Percentiles rank a stretch among this genome's conserved stretches.
phyloP scores from a whole-genome alignment of 1,140 invertebrate genomes.

The Drosophila carrolli region DNA sequence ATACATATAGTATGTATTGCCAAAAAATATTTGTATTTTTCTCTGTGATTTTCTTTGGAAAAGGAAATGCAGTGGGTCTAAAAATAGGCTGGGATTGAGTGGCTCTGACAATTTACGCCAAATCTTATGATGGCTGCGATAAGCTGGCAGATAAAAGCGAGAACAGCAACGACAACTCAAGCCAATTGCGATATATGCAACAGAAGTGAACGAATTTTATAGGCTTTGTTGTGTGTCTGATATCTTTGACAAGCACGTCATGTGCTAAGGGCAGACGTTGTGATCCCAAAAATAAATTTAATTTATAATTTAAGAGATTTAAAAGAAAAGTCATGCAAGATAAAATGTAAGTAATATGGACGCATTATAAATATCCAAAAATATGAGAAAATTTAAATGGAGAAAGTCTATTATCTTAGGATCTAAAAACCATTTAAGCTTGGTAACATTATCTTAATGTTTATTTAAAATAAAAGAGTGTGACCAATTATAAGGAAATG shows the following conservation, averaged over 20 bases:
- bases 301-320: constrained; percentile 1
- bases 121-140: constrained; percentile 64
- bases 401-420: no score
- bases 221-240: constrained; percentile 13
- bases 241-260: constrained; percentile 37
- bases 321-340: neutral
- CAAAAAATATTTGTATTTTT: neutral
- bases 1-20: no score
- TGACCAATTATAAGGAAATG: no score
- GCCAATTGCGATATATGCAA: constrained; percentile 53
- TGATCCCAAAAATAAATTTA: constrained; percentile 17
- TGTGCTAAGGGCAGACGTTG: constrained; percentile 21
- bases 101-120: constrained; percentile 59
- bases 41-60: neutral
- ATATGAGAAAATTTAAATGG: no score
- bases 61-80: constrained; percentile 20
- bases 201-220: constrained; percentile 32
- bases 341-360: neutral
- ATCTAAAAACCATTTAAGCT: no score
- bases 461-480: no score
- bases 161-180: constrained; percentile 35
- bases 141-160: constrained; percentile 59
- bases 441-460: no score
- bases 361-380: no score
- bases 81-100: constrained; percentile 1